Evolutionary conservation across 2,797 vertebrate species (phyloP).

Genomic region (Psittacula echo): DNA sequence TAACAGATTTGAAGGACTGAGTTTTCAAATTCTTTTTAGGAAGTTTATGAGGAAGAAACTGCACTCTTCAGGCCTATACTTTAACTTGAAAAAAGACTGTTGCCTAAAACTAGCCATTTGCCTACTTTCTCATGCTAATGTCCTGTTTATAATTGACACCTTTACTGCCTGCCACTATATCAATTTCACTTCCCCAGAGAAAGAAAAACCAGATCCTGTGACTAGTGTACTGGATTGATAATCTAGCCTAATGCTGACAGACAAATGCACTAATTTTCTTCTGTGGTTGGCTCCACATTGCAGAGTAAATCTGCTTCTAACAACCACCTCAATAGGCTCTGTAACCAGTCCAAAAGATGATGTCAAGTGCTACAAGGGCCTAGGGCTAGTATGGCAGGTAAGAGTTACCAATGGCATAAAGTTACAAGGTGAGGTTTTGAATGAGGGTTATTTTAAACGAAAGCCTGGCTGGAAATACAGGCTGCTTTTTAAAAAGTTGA

Average conservation of each 20-base stretch:
- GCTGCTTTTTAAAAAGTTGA: conserved; percentile 49
- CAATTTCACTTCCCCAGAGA: conserved; percentile 89
- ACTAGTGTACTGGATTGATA: conserved; percentile 92
- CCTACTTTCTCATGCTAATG: conserved; percentile 90
- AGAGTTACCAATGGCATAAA: conserved; percentile 81
- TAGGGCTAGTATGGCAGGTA: conserved; percentile 81
- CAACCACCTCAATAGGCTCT: conserved; percentile 84
- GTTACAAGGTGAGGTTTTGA: conserved; percentile 81
- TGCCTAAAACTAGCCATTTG: conserved; percentile 73
- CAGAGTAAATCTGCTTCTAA: conserved; percentile 85
- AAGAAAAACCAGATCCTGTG: conserved; percentile 89
- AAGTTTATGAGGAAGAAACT: neutral
- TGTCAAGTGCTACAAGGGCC: conserved; percentile 85
- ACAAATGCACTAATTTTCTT: conserved; percentile 99
- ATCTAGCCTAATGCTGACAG: conserved; percentile 97
- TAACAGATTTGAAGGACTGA: conserved; percentile 24
- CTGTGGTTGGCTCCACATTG: conserved; percentile 89
- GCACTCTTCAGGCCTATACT: conserved; percentile 66
- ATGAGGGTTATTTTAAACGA: conserved; percentile 81
- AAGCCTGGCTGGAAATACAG: conserved; percentile 76
- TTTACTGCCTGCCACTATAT: conserved; percentile 89
- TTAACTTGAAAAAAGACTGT: conserved; percentile 43
- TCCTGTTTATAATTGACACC: conserved; percentile 93
- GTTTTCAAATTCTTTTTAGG: conserved; percentile 20
- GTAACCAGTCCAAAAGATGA: conserved; percentile 85